Evolutionary conservation across 2,888 invertebrate species (phyloP).

Genomic region (Hypomecis punctinalis): DNA sequence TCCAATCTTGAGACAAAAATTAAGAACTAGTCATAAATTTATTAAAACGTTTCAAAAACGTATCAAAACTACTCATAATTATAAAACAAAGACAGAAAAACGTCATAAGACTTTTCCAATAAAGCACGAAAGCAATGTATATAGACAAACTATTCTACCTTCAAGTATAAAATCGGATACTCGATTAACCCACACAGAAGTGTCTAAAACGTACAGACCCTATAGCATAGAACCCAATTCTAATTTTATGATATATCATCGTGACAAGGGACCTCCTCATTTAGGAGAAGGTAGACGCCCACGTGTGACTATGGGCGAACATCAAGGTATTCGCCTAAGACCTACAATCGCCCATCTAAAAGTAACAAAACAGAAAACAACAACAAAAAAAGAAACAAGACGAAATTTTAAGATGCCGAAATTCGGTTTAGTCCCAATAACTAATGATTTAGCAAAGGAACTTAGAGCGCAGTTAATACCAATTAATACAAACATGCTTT

Average conservation of each 20-base stretch:
- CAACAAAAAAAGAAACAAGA: not conserved
- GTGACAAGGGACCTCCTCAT: constrained; percentile 2
- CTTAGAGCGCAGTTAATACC: constrained; percentile 2
- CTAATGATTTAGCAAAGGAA: constrained; percentile 13
- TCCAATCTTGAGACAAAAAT: not conserved
- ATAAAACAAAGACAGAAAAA: no score
- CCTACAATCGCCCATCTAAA: not conserved
- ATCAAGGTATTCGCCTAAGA: constrained; percentile 3
- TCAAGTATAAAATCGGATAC: not conserved
- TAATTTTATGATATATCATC: constrained; percentile 2
- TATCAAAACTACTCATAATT: no score
- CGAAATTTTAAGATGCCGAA: constrained; percentile 7
- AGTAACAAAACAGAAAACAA: not conserved
- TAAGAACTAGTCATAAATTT: no score
- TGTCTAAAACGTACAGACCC: not conserved
- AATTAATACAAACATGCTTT: not conserved
- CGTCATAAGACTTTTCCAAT: not conserved
- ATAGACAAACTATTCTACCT: not conserved
- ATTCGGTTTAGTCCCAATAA: constrained; percentile 21
- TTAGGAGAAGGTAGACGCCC: not conserved
- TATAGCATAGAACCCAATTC: not conserved
- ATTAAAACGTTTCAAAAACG: no score
- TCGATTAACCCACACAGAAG: not conserved
- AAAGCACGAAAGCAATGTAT: not conserved
- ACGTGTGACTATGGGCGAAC: not conserved